These are phyloP conservation scores for Aelia acuminata DNA, from an alignment of 2,888 invertebrate genomes.

Conservation along the genomic window DNA sequence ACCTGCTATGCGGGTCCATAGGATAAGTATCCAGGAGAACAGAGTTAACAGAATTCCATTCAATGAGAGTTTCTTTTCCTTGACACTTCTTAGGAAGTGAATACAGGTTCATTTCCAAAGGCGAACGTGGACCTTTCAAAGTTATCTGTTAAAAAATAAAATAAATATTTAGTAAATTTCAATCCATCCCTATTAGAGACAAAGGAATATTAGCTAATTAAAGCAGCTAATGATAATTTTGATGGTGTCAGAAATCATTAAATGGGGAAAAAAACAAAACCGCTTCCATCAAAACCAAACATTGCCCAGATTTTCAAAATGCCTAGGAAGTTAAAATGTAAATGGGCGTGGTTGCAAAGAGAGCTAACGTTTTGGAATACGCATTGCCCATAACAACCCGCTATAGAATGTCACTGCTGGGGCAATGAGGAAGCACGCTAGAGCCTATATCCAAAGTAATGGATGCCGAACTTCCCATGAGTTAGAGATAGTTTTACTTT, in stretches of 20 bases:
- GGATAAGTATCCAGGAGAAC: slow-evolving; percentile 87
- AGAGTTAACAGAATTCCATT: slow-evolving; percentile 86
- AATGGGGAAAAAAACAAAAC: background rate
- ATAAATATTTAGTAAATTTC: background rate
- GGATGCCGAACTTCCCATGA: no score
- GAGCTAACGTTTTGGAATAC: no score
- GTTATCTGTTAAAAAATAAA: slow-evolving; percentile 59
- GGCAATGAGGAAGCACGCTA: no score
- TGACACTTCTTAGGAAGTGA: slow-evolving; percentile 75
- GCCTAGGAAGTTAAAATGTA: no score
- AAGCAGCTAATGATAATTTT: background rate
- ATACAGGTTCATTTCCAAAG: slow-evolving; percentile 82
- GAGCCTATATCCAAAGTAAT: no score
- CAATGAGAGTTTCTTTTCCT: slow-evolving; percentile 77
- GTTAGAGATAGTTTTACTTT: no score
- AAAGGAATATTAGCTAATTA: background rate
- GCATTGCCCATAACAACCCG: no score
- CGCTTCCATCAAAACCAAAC: no score
- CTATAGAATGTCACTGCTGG: no score
- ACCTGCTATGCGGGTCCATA: slow-evolving; percentile 78
- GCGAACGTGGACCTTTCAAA: slow-evolving; percentile 85
- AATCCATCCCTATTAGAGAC: background rate
- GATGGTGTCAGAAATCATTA: background rate
- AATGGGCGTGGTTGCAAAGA: no score
- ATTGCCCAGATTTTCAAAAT: no score